These are phyloP conservation scores for Heliconius cydno DNA, from an alignment of 2,888 invertebrate genomes.

Conservation along the genomic window DNA sequence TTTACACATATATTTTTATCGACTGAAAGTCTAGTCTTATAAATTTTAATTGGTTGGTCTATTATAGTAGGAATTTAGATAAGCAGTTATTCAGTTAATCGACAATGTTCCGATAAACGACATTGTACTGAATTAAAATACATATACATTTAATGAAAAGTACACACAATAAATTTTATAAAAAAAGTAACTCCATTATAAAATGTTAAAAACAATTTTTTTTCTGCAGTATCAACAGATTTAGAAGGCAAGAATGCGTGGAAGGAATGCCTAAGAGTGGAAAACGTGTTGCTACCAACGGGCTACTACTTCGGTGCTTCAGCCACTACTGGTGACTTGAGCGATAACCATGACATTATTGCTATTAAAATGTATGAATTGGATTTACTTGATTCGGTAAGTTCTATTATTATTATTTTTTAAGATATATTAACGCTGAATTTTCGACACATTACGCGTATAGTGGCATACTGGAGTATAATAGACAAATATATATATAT, in stretches of 20 bases:
- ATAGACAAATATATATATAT: too few species aligned
- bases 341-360: slow-evolving; percentile 97
- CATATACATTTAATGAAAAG: too few species aligned
- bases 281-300: slow-evolving; percentile 95
- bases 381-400: slow-evolving; percentile 87
- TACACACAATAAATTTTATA: neutral
- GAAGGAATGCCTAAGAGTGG: slow-evolving; percentile 96
- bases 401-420: slow-evolving; percentile 39
- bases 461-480: too few species aligned
- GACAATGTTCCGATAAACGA: too few species aligned
- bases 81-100: too few species aligned
- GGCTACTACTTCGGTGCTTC: slow-evolving; percentile 97
- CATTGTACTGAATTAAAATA: too few species aligned
- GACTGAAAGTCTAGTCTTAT: too few species aligned
- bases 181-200: too few species aligned
- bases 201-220: neutral
- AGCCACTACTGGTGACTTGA: slow-evolving; percentile 98
- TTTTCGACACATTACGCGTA: too few species aligned
- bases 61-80: too few species aligned
- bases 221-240: slow-evolving; percentile 91
- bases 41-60: too few species aligned
- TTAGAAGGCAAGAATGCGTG: slow-evolving; percentile 95
- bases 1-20: too few species aligned
- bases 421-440: neutral
- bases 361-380: slow-evolving; percentile 96